These are phyloP conservation scores for Phytoseiulus persimilis DNA, from an alignment of 2,888 invertebrate species.

Conservation along the genomic window DNA sequence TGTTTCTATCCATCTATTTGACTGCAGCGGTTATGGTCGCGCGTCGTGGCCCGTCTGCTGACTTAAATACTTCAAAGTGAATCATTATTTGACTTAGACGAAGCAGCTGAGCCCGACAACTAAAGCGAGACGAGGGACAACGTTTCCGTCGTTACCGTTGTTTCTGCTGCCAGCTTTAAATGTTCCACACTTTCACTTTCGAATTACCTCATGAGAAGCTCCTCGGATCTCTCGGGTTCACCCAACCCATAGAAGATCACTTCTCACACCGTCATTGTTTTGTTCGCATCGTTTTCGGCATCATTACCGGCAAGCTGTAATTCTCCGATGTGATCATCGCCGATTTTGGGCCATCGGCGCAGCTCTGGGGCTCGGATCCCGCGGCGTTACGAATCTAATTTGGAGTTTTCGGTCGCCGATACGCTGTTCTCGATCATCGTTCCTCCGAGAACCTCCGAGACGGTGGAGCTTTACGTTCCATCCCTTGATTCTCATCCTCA, in stretches of 20 bases:
- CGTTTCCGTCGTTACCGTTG: neutral
- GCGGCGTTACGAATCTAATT: too few species aligned
- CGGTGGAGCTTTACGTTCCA: too few species aligned
- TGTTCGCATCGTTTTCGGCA: too few species aligned
- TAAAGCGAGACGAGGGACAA: neutral
- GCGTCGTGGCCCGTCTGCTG: neutral
- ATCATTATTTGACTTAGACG: constrained; percentile 5
- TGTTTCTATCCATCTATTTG: neutral
- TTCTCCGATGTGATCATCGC: too few species aligned
- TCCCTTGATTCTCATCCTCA: too few species aligned
- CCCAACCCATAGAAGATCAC: neutral
- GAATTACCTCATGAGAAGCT: neutral
- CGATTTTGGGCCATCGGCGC: too few species aligned
- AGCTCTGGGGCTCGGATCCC: too few species aligned
- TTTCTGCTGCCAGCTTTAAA: neutral
- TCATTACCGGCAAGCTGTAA: too few species aligned
- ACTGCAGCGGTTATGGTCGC: neutral
- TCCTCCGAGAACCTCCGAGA: too few species aligned
- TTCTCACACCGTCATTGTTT: neutral
- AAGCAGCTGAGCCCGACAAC: neutral
- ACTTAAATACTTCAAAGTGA: neutral
- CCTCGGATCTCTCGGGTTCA: neutral
- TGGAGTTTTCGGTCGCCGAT: too few species aligned
- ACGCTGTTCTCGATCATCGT: too few species aligned
- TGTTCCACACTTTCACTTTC: neutral